Evolutionary conservation across 2,888 invertebrate species (phyloP).

Genomic region (Tiliacea aurago): DNA sequence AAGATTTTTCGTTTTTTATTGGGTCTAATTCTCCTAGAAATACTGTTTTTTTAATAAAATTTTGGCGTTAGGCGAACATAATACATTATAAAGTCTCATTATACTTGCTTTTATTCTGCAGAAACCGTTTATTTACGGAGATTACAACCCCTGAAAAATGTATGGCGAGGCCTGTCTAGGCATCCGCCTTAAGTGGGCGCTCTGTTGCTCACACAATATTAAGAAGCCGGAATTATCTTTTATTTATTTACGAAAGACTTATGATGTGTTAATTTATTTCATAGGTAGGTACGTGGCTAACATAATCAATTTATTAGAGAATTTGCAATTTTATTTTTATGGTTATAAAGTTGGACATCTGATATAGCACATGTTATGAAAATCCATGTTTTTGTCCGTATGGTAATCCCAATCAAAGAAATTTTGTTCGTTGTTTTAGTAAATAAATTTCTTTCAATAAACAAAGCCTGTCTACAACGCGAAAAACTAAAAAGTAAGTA

Average conservation of each 20-base stretch:
- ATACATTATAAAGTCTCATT: no score
- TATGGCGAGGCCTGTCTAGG: no score
- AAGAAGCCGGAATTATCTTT: conserved; percentile 27
- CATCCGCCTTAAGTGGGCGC: no score
- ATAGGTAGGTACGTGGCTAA: conserved; percentile 2
- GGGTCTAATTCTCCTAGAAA: no score
- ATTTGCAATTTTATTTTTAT: conserved; percentile 8
- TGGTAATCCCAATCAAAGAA: neutral
- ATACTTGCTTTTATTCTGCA: no score
- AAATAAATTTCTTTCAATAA: neutral
- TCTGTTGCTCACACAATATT: conserved; percentile 37
- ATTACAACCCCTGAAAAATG: no score
- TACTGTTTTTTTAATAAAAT: no score
- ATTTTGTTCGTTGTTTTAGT: neutral
- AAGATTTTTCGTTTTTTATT: no score
- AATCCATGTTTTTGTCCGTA: neutral
- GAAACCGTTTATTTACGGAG: no score
- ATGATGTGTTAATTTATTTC: conserved; percentile 38
- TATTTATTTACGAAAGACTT: conserved; percentile 34
- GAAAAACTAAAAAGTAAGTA: conserved; percentile 7
- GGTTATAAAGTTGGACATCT: neutral
- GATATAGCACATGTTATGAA: neutral
- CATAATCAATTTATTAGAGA: conserved; percentile 12
- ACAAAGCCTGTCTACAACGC: neutral
- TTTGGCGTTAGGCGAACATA: no score